Evolutionary conservation across 2,797 vertebrate species (phyloP), one percentile per base, ranked within the genome.

Genomic region (Cygnus olor): DNA sequence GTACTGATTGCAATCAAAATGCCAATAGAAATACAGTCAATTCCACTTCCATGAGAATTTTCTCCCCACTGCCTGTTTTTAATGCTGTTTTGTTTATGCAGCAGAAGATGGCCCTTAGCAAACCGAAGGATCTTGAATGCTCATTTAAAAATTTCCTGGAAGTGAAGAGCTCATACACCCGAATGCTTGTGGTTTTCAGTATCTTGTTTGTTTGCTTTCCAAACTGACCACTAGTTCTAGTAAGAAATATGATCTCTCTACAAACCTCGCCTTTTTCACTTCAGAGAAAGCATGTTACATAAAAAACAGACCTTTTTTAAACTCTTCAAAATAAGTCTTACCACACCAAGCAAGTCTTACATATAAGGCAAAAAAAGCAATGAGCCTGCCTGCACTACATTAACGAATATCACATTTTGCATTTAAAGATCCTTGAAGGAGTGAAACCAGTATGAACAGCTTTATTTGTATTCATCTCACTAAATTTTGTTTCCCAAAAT

Each of bases 391-490:
- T 40, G 34, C 16, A 22, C 56, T 78, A 85, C 42, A 34, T 53
- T 85, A 85, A 87, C 30, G 8, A 92, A 66, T 16, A 70, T 73
- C 36, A 4, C 54, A 89, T 42, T 92, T 88, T 95, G 53, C 68
- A 70, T 90, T 88, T 93, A 60, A 87, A 94, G 57, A 74, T 42
- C 44, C 88, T 73, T 70, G 71, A 71, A 77, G 86, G 90, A 85
- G 17, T 68, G 7, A 85, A 71, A 68, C 44, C 63, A 88, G 78
- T 40, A 80, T 10, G 8, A 32, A 36, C 28, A 89, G 61, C 68
- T 91, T 85, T 89, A 89, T 88, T 87, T 93, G 42, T 65, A 89
- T 87, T 80, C 38, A 86, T 69, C 42, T 91, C 53, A 94, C 68
- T 92, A 65, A 51, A 40, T 76, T 94, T 77, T 73, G 10, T 85